Percentiles rank a stretch among this genome's conserved stretches.
Conservation (phyloP, 2,797 vertebrate genomes). For the Acanthiza pusilla region DNA sequence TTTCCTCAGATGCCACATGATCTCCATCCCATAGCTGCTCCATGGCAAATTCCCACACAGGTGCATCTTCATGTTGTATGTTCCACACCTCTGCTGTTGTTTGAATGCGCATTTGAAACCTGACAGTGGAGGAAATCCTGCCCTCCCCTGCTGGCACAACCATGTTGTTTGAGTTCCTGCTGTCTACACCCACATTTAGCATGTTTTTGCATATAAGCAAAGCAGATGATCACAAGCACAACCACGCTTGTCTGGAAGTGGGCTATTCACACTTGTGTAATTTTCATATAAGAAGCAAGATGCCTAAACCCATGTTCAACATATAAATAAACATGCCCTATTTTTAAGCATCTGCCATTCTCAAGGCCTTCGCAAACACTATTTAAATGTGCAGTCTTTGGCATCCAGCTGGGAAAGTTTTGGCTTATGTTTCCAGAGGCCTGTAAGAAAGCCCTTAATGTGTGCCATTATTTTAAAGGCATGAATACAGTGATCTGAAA, state of each 20-base stretch:
- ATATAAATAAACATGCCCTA: conserved; percentile 26
- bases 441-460: neutral
- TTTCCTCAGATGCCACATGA: neutral
- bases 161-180: neutral
- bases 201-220: neutral
- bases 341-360: conserved; percentile 29
- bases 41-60: fast-evolving
- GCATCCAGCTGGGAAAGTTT: neutral
- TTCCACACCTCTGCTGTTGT: neutral
- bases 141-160: neutral
- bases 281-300: conserved; percentile 10
- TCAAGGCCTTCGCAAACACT: neutral
- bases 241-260: neutral
- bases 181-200: neutral
- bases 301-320: neutral
- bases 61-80: neutral
- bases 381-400: neutral
- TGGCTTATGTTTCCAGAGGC: neutral
- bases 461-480: neutral
- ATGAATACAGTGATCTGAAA: neutral
- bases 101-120: neutral
- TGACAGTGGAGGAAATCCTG: neutral
- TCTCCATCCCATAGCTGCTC: neutral
- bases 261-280: neutral
- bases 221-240: neutral